These are phyloP conservation scores for Melanchra persicariae DNA, from an alignment of 2,888 invertebrate species.

Conservation along the genomic window DNA sequence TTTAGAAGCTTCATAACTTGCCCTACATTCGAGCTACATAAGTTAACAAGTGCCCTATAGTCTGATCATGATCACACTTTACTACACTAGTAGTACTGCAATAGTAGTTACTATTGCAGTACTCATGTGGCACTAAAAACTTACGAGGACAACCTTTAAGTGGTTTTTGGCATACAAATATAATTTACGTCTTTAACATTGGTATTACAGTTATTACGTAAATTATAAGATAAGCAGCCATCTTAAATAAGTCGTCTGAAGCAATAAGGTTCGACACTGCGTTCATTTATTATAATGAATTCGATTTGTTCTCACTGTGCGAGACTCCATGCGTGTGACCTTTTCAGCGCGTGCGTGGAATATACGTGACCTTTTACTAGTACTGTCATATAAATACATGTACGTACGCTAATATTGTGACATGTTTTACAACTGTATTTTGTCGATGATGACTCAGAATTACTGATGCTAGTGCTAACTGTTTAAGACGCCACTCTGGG, in stretches of 20 bases:
- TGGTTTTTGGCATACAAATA: slow-evolving; percentile 7
- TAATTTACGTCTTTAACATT: slow-evolving; percentile 36
- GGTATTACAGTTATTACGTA: slow-evolving; percentile 28
- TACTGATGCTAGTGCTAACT: background rate
- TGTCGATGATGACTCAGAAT: slow-evolving; percentile 22
- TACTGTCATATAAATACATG: slow-evolving; percentile 34
- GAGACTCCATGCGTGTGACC: slow-evolving; percentile 47
- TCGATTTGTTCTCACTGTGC: slow-evolving; percentile 27
- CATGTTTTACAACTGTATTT: slow-evolving; percentile 30
- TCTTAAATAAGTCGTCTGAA: slow-evolving; percentile 35
- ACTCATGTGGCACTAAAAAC: background rate
- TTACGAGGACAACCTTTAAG: slow-evolving; percentile 23
- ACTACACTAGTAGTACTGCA: too few relatives aligned
- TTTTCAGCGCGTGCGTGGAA: slow-evolving; percentile 54
- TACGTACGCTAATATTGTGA: slow-evolving; percentile 36
- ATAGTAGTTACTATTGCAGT: slow-evolving; percentile 9
- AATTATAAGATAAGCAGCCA: slow-evolving; percentile 23
- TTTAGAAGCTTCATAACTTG: background rate
- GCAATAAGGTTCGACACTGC: slow-evolving; percentile 27
- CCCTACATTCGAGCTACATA: background rate
- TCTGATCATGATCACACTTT: slow-evolving; percentile 1
- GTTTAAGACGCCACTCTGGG: background rate
- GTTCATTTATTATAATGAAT: slow-evolving; percentile 44
- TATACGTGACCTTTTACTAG: slow-evolving; percentile 46
- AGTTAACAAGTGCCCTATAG: background rate